Conservation (phyloP, 2,797 vertebrate genomes). For the Telmatherina bonti region DNA sequence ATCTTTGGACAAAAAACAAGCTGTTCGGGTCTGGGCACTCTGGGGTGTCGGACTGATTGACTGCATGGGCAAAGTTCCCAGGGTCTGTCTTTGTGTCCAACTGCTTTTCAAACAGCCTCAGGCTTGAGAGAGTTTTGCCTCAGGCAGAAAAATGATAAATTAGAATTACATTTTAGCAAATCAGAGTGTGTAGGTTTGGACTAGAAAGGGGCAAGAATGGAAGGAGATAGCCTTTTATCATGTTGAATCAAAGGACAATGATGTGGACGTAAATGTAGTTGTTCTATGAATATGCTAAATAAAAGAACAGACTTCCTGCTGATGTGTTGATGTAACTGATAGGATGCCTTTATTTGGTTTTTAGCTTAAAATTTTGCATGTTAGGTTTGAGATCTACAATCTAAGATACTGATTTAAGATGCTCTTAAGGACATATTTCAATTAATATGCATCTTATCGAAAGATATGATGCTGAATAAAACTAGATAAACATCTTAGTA, state of each 20-base stretch:
- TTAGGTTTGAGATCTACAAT: slow-evolving; percentile 35
- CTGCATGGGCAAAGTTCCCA: slow-evolving; percentile 88
- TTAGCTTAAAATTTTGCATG: slow-evolving; percentile 61
- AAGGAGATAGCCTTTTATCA: slow-evolving; percentile 77
- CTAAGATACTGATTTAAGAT: slow-evolving; percentile 25
- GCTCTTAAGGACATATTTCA: slow-evolving; percentile 26
- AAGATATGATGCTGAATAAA: slow-evolving; percentile 8
- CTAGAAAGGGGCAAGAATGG: slow-evolving; percentile 74
- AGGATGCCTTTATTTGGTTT: slow-evolving; percentile 58
- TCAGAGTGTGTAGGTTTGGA: slow-evolving; percentile 77
- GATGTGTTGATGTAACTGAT: slow-evolving; percentile 67
- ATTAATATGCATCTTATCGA: slow-evolving; percentile 2
- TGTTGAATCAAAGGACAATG: slow-evolving; percentile 75
- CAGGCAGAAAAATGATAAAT: slow-evolving; percentile 86
- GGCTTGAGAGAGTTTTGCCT: slow-evolving; percentile 85
- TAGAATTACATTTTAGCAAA: slow-evolving; percentile 85
- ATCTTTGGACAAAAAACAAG: slow-evolving; percentile 83
- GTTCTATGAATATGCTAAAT: slow-evolving; percentile 79
- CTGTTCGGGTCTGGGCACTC: slow-evolving; percentile 81
- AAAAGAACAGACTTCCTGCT: slow-evolving; percentile 60
- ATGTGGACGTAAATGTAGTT: slow-evolving; percentile 62
- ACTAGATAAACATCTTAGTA: background rate
- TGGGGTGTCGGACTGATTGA: slow-evolving; percentile 88
- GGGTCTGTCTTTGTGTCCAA: slow-evolving; percentile 86
- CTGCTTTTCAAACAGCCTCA: slow-evolving; percentile 85